Conservation (phyloP, 2,888 invertebrate genomes). For the Luffia ferchaultella region DNA sequence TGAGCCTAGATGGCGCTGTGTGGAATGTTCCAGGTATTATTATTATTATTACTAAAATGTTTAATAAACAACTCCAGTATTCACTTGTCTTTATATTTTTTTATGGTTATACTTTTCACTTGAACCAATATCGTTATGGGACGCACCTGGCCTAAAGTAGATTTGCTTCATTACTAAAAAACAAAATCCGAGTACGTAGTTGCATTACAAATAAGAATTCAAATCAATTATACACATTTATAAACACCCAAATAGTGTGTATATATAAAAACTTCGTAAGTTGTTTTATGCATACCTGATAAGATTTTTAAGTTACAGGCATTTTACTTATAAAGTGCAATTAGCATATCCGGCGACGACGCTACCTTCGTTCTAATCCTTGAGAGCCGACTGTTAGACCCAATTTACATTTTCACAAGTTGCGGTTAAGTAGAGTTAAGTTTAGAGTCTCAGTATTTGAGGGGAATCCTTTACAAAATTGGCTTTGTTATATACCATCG, state of each 20-base stretch:
- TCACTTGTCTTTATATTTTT: no score
- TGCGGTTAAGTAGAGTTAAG: constrained; percentile 28
- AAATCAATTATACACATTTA: not conserved
- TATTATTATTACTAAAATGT: no score
- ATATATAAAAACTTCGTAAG: no score
- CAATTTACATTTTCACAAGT: constrained; percentile 43
- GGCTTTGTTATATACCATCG: no score
- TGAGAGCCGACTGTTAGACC: constrained; percentile 2
- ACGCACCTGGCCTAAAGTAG: not conserved
- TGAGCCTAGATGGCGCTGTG: no score
- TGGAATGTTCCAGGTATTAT: no score
- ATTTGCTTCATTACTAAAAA: not conserved
- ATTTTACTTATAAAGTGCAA: not conserved
- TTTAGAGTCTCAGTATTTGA: not conserved
- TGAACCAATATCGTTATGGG: no score
- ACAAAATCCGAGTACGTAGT: not conserved
- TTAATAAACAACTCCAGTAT: no score
- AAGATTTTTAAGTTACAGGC: not conserved
- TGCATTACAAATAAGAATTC: not conserved
- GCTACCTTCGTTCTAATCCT: not conserved
- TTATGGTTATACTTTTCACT: no score
- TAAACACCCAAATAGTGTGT: not conserved
- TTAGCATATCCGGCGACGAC: constrained; percentile 1
- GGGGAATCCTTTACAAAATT: not conserved
- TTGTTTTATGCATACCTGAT: no score